Evolutionary conservation across 2,888 invertebrate genomes (phyloP).

Genomic region (Tipula vernalis): DNA sequence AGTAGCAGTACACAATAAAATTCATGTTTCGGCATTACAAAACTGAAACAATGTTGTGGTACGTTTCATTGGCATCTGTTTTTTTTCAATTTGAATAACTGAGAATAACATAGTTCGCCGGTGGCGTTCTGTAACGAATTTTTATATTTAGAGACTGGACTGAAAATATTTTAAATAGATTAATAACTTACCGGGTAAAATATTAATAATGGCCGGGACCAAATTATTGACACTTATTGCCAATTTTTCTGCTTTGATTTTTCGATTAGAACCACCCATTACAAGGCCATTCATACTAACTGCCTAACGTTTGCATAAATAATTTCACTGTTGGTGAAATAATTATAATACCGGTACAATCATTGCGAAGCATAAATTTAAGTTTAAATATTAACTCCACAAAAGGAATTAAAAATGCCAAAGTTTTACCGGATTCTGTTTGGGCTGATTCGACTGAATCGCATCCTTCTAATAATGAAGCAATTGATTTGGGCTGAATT

Average conservation of each 20-base stretch:
- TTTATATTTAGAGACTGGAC: not conserved
- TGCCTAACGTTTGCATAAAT: conserved; percentile 96
- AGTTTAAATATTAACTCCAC: conserved; percentile 82
- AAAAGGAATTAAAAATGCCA: conserved; percentile 93
- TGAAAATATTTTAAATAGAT: not conserved
- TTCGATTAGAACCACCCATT: conserved; percentile 89
- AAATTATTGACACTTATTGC: conserved; percentile 84
- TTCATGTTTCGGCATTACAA: conserved; percentile 88
- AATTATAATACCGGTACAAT: conserved; percentile 85
- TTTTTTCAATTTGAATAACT: conserved; percentile 89
- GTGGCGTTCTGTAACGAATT: conserved; percentile 52
- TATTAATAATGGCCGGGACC: conserved; percentile 88
- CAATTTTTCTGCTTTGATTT: conserved; percentile 83
- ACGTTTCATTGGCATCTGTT: conserved; percentile 95
- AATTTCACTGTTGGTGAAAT: conserved; percentile 94
- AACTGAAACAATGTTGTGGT: conserved; percentile 97
- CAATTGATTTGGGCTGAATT: conserved; percentile 84
- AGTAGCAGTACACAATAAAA: conserved; percentile 93
- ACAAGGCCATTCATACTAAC: conserved; percentile 87
- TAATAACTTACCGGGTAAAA: conserved; percentile 72
- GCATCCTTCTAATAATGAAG: conserved; percentile 77
- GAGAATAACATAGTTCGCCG: conserved; percentile 98
- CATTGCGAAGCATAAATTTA: conserved; percentile 86
- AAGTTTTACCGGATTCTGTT: conserved; percentile 93
- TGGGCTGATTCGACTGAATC: conserved; percentile 91